These are phyloP conservation scores for Trachelipus rathkii DNA, from an alignment of 1,140 invertebrate genomes.

Conservation along the genomic window DNA sequence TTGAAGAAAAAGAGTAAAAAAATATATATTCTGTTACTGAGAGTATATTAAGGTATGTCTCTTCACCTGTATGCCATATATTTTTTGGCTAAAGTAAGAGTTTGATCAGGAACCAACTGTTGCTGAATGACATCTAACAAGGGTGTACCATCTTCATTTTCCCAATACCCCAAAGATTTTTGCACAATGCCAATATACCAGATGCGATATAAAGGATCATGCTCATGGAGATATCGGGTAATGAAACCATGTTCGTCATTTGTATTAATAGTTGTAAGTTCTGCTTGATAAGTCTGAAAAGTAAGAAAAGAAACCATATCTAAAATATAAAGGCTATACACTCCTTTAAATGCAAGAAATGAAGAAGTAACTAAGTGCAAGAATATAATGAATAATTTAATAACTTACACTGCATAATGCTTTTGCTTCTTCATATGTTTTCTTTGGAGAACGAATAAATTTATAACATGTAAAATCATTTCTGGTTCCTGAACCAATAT, in stretches of 20 bases:
- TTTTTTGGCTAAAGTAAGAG: conserved; percentile 54
- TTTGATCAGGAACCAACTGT: conserved; percentile 68
- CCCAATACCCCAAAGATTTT: conserved; percentile 69
- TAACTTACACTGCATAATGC: neutral
- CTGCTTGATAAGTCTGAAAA: conserved; percentile 65
- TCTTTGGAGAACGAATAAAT: neutral
- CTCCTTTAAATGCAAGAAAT: neutral
- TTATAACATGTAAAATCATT: neutral
- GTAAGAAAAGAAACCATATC: neutral
- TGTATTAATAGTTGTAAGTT: conserved; percentile 71
- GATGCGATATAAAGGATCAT: conserved; percentile 77
- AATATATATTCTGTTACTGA: too few species aligned
- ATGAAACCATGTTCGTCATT: conserved; percentile 83
- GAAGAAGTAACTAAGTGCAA: neutral
- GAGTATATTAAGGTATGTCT: too few species aligned
- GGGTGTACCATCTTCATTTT: conserved; percentile 74
- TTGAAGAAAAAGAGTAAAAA: too few species aligned
- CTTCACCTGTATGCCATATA: conserved; percentile 59
- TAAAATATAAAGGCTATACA: neutral
- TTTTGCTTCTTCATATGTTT: neutral
- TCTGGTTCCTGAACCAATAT: neutral
- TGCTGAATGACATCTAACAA: conserved; percentile 72
- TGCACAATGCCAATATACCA: conserved; percentile 79
- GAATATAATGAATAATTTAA: neutral
- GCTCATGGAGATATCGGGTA: conserved; percentile 66